These are phyloP conservation scores for Choreutis nemorana DNA, from an alignment of 2,888 invertebrate species.

Conservation along the genomic window DNA sequence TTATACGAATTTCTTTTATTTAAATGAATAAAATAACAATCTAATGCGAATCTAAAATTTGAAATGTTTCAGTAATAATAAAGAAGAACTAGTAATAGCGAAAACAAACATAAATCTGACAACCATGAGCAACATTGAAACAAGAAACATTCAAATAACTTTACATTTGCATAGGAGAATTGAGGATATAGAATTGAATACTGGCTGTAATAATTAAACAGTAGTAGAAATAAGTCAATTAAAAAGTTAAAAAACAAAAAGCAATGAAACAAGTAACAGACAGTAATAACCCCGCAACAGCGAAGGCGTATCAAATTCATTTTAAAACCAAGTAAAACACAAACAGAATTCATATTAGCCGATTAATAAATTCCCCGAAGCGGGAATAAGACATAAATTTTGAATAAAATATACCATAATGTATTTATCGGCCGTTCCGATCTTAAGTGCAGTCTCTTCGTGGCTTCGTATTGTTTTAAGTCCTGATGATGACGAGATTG, in stretches of 20 bases:
- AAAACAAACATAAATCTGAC: no score
- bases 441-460: slow-evolving; percentile 32
- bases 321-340: slow-evolving; percentile 32
- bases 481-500: slow-evolving; percentile 27
- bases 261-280: slow-evolving; percentile 5
- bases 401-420: slow-evolving; percentile 54
- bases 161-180: no score
- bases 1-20: no score
- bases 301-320: slow-evolving; percentile 35
- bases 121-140: no score
- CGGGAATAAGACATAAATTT: slow-evolving; percentile 63
- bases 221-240: slow-evolving; percentile 3
- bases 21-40: no score
- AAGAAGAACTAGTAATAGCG: no score
- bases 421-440: slow-evolving; percentile 36
- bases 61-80: no score
- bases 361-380: slow-evolving; percentile 62
- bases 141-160: no score
- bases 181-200: no score
- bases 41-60: no score
- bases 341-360: slow-evolving; percentile 58
- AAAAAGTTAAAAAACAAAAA: slow-evolving; percentile 2
- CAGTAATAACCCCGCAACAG: slow-evolving; percentile 8
- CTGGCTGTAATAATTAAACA: no score
- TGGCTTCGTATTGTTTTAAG: slow-evolving; percentile 37